Conservation (phyloP, 2,113 vertebrate species). For the Etheostoma cragini region DNA sequence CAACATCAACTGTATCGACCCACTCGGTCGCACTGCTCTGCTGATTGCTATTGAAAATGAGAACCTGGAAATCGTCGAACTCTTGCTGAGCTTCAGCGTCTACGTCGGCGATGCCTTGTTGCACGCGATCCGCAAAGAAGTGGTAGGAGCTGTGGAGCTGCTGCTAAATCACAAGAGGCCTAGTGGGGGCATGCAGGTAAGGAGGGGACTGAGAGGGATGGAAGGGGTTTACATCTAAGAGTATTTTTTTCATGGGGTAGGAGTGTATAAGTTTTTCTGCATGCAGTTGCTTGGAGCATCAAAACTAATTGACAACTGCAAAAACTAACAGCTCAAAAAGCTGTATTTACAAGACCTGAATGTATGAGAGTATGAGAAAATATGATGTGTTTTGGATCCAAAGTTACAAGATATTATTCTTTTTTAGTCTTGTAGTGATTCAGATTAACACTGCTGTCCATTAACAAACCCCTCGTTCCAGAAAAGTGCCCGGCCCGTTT, state of each 20-base stretch:
- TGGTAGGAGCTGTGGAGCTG: constrained; percentile 96
- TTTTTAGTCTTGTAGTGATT: neutral
- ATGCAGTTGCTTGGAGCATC: constrained; percentile 30
- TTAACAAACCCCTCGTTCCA: constrained; percentile 9
- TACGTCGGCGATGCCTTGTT: constrained; percentile 97
- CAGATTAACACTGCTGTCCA: constrained; percentile 4
- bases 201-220: neutral
- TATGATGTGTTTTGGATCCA: constrained; percentile 1
- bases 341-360: constrained; percentile 20
- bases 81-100: constrained; percentile 92
- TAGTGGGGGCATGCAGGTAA: constrained; percentile 97
- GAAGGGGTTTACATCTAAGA: neutral
- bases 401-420: neutral
- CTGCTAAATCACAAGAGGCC: constrained; percentile 97
- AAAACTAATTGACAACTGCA: constrained; percentile 55
- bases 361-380: no score
- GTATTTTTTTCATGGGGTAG: constrained; percentile 9
- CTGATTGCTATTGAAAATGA: constrained; percentile 99
- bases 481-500: constrained; percentile 16
- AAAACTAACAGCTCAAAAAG: constrained; percentile 51
- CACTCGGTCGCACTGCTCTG: constrained; percentile 96
- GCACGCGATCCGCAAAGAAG: constrained; percentile 97
- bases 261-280: neutral
- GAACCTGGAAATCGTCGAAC: constrained; percentile 97
- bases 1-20: constrained; percentile 99